phyloP scores from a whole-genome alignment of 2,113 vertebrate species.

The Clarias gariepinus region DNA sequence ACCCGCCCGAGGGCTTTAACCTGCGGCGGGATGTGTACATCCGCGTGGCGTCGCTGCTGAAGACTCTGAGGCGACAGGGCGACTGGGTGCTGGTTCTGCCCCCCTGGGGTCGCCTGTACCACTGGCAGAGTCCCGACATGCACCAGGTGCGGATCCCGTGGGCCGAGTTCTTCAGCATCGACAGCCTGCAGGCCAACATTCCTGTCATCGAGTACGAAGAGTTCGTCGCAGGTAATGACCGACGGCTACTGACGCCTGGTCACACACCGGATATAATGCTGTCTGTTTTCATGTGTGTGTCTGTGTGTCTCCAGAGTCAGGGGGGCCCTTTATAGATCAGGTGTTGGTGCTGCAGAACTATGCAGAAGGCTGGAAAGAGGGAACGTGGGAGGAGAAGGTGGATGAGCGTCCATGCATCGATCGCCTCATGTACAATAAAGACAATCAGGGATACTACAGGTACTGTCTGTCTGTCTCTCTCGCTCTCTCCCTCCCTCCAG shows the following conservation, averaged over 20 bases:
- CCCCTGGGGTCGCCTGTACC: conserved; percentile 95
- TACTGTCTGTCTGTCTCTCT: conserved; percentile 39
- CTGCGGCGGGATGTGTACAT: conserved; percentile 94
- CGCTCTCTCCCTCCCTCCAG: too few species aligned
- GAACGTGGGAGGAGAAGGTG: conserved; percentile 94
- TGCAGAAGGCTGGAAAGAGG: conserved; percentile 92
- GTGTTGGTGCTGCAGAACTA: conserved; percentile 91
- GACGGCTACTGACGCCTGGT: too few species aligned
- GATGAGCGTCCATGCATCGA: conserved; percentile 86
- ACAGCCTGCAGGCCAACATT: conserved; percentile 84
- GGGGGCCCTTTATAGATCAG: conserved; percentile 92
- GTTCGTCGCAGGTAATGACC: conserved; percentile 84
- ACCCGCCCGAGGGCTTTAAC: conserved; percentile 96
- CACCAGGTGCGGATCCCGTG: conserved; percentile 87
- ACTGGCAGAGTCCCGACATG: conserved; percentile 93
- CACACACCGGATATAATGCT: neutral
- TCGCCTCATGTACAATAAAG: conserved; percentile 82
- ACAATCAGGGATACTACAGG: conserved; percentile 92
- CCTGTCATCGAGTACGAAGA: conserved; percentile 93
- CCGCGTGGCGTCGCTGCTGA: conserved; percentile 87
- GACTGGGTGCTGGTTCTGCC: conserved; percentile 94
- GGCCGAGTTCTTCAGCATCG: conserved; percentile 88
- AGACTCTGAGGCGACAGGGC: conserved; percentile 80
- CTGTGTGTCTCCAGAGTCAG: conserved; percentile 78
- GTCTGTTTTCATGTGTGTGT: neutral